phyloP scores from a whole-genome alignment of 1,140 invertebrate genomes.

The Daktulosphaira vitifoliae region DNA sequence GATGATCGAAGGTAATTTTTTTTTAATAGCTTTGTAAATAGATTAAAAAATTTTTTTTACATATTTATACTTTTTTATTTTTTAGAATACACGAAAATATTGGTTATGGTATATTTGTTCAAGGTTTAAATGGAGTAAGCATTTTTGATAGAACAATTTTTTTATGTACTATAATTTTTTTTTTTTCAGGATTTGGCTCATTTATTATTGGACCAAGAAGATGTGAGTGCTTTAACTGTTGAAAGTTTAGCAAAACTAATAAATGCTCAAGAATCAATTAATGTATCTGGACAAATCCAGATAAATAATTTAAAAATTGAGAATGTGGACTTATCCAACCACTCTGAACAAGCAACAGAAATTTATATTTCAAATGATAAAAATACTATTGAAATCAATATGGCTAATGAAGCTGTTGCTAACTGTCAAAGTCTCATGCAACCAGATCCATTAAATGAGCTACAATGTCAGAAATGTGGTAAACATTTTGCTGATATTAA shows the following conservation, averaged over 20 bases:
- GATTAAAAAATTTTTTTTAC: not conserved
- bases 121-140: constrained; percentile 25
- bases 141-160: not conserved
- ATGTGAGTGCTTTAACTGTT: constrained; percentile 19
- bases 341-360: constrained; percentile 3
- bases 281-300: constrained; percentile 24
- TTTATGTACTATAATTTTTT: no score
- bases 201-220: constrained; percentile 26
- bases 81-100: constrained; percentile 24
- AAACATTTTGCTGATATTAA: constrained; percentile 64
- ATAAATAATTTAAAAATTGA: constrained; percentile 30
- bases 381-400: constrained; percentile 7
- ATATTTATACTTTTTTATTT: not conserved
- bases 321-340: constrained; percentile 27
- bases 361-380: constrained; percentile 24
- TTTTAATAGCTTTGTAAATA: not conserved
- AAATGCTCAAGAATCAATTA: constrained; percentile 20
- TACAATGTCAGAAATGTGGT: constrained; percentile 37
- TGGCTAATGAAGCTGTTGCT: constrained; percentile 22
- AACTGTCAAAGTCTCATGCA: constrained; percentile 28
- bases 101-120: constrained; percentile 30
- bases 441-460: constrained; percentile 24
- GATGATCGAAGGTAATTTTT: constrained; percentile 23
- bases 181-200: constrained; percentile 12
- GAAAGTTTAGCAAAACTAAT: constrained; percentile 29